Evolutionary conservation across 2,888 invertebrate species (phyloP), one percentile per base, ranked within the genome.

Genomic region (Brachyptera risi): DNA sequence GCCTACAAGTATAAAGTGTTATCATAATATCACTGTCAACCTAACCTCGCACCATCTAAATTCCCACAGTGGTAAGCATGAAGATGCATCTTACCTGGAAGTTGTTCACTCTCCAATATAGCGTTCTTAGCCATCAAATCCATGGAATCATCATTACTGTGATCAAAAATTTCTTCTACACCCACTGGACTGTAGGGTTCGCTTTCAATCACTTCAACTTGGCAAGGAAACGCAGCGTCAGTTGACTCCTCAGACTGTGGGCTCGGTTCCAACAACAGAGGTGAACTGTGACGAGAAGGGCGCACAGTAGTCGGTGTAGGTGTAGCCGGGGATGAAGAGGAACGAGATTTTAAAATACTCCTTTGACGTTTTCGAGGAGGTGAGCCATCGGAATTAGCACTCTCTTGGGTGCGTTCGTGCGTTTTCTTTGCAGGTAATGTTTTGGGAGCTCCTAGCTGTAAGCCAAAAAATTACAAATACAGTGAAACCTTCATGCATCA

Each of bases 41-140:
- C n/a, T n/a, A n/a, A n/a, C n/a, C n/a, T n/a, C n/a, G n/a, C n/a
- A n/a, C n/a, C n/a, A n/a, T n/a, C n/a, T n/a, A n/a, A n/a, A n/a
- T n/a, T n/a, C n/a, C n/a, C n/a, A n/a, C n/a, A n/a, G n/a, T n/a
- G n/a, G n/a, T n/a, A n/a, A n/a, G n/a, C n/a, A n/a, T n/a, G n/a
- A n/a, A n/a, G n/a, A n/a, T n/a, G n/a, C n/a, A n/a, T 7, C 31
- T 42, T 58, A 66, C 66, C 66, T 65, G 65, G 65, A 11, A 63
- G 24, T 17, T 66, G 66, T n/a, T 51, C 63, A 19, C 56, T 56
- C 26, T 66, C 66, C 17, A 58, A 44, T 11, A 42, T 24, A 44
- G 61, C 27, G 13, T 60, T 24, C 9, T 49, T 59, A 35, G 51
- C 49, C 51, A 49, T 57, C 9, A 65, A 27, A 27, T 61, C 61